phyloP scores from a whole-genome alignment of 1,140 invertebrate species.

The Planococcus citri region DNA sequence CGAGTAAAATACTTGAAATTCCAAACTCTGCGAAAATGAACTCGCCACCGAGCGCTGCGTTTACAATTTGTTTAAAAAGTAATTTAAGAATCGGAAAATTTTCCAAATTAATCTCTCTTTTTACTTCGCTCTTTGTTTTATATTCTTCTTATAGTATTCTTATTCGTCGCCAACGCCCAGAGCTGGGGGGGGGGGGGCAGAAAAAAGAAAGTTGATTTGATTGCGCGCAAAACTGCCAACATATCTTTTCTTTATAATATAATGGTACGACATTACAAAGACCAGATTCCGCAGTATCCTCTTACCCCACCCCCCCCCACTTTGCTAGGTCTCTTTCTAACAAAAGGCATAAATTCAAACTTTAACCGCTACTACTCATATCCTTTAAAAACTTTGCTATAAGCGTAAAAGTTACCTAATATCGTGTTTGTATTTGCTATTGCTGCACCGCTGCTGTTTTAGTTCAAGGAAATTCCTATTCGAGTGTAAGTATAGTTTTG shows the following conservation, averaged over 20 bases:
- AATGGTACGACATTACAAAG: not conserved
- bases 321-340: no score
- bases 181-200: not conserved
- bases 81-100: not conserved
- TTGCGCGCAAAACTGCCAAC: not conserved
- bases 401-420: not conserved
- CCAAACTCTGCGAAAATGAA: not conserved
- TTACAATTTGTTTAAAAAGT: not conserved
- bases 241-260: not conserved
- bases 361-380: not conserved
- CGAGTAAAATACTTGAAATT: not conserved
- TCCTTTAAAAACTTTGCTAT: not conserved
- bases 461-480: not conserved
- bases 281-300: conserved; percentile 3
- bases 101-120: not conserved
- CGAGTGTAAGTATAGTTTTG: no score
- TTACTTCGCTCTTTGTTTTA: not conserved
- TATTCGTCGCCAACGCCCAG: not conserved
- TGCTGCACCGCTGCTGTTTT: no score
- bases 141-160: no score
- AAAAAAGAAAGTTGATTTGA: not conserved
- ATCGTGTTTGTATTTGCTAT: not conserved
- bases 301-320: no score
- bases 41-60: no score
- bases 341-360: conserved; percentile 3